A percentile compares a stretch with the other conserved stretches of the same genome.
Conservation (phyloP, 2,888 invertebrate genomes). For the Dicyrtoma fusca region DNA sequence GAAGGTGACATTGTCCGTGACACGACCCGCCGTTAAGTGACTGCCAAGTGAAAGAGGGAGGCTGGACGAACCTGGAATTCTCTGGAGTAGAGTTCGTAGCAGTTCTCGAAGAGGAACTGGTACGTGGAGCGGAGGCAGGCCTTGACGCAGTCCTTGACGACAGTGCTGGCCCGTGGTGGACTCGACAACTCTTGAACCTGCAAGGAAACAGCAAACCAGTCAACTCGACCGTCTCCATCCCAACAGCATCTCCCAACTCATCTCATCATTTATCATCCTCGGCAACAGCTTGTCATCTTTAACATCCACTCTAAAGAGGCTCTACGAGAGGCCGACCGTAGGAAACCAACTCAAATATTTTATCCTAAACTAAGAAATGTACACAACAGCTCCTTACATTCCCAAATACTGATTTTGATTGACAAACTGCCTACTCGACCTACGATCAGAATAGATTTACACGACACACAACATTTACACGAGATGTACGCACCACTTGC, state of each 20-base stretch:
- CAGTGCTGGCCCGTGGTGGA: slow-evolving; percentile 97
- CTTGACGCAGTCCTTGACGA: slow-evolving; percentile 99
- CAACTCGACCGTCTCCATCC: not conserved
- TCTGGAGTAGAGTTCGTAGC: slow-evolving; percentile 93
- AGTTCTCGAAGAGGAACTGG: slow-evolving; percentile 98
- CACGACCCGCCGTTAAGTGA: too few species aligned
- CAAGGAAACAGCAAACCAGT: slow-evolving; percentile 15
- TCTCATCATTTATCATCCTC: slow-evolving; percentile 35
- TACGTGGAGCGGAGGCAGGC: slow-evolving; percentile 98
- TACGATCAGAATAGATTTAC: too few species aligned
- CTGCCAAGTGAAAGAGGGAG: too few species aligned
- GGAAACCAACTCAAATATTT: slow-evolving; percentile 5
- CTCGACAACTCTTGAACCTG: slow-evolving; percentile 97
- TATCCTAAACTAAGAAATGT: slow-evolving; percentile 2
- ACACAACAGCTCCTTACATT: not conserved
- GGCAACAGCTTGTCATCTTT: slow-evolving; percentile 34
- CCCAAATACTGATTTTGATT: too few species aligned
- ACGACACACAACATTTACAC: too few species aligned
- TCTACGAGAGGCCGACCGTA: slow-evolving; percentile 27
- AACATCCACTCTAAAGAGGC: slow-evolving; percentile 32
- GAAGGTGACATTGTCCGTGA: too few species aligned
- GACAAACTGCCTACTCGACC: too few species aligned
- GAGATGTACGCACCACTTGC: not conserved
- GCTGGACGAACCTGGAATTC: slow-evolving; percentile 82
- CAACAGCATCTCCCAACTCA: slow-evolving; percentile 11